These are phyloP conservation scores for Zosterops pallidus DNA, from an alignment of 2,113 vertebrate genomes.

Conservation along the genomic window DNA sequence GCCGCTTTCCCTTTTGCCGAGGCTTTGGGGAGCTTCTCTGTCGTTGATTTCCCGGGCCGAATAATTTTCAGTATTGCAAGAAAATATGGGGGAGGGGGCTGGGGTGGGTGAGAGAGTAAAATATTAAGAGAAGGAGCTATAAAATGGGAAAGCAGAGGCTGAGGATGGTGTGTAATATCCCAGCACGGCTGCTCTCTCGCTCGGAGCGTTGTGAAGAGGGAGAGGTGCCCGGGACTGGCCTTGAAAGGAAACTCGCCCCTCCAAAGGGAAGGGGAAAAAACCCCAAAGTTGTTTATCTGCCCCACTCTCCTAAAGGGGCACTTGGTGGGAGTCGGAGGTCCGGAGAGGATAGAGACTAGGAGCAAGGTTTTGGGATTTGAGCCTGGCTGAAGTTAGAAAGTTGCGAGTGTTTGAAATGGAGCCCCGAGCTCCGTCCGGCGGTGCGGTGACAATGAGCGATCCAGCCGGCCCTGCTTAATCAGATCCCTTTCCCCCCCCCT, in stretches of 20 bases:
- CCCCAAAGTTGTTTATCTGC: not conserved
- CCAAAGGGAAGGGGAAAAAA: not conserved
- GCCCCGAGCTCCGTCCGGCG: not conserved
- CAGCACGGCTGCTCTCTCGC: not conserved
- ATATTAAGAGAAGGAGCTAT: not conserved
- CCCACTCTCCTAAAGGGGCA: not conserved
- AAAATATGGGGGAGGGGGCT: not conserved
- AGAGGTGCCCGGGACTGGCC: not conserved
- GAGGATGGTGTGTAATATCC: not conserved
- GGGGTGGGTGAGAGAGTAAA: not conserved
- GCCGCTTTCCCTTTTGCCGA: not conserved
- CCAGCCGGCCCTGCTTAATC: conserved; percentile 25
- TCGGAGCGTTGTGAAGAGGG: not conserved
- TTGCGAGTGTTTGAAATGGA: not conserved
- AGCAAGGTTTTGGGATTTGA: not conserved
- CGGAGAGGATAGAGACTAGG: not conserved
- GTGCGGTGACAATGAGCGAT: not conserved
- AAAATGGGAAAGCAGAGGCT: not conserved
- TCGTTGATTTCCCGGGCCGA: not conserved
- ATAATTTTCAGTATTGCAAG: not conserved
- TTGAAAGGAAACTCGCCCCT: not conserved
- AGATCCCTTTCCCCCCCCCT: not conserved
- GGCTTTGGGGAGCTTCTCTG: not conserved
- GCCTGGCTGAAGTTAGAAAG: conserved; percentile 13
- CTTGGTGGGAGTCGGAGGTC: not conserved